Evolutionary conservation across 1,140 invertebrate species (phyloP), one percentile per base, ranked within the genome.

Genomic region (Microplitis mediator): DNA sequence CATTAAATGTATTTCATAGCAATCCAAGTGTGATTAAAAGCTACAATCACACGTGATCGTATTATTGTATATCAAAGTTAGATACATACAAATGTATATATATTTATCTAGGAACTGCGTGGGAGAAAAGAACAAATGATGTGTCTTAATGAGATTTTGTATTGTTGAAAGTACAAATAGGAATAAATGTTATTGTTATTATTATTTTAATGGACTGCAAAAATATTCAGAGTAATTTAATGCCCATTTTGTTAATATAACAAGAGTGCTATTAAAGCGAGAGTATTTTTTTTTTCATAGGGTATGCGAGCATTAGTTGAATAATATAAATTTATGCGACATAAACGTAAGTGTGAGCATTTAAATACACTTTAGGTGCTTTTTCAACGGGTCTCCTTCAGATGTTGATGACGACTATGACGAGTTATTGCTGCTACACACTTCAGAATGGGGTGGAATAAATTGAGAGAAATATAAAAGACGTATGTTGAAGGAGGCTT

Each of bases 1-100:
- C 54, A 62, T 69, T 61, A 69, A 69, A 69, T 31, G 5, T 58
- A 61, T 61, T 69, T 62, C 39, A 58, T 69, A 56, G 60, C 68
- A 51, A 69, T 62, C 13, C 56, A 60, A 62, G 36, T 60, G 67
- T 69, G 31, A 69, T 69, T 16, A 54, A 54, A 54, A 54, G 52
- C 52, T 54, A 54, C 52, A 54, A 14, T 54, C 16, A 14, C 13
- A 54, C 39, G 39, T 45, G 39, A 45, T 67, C 54, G 50, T 56
- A 67, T 56, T 56, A 67, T 56, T 68, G 65, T 56, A 56, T 51
- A 14, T 56, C n/a, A 56, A 56, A 56, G 39, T 45, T 45, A 68
- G 16, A 68, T 56, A 67, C 13, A 45, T 45, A 45, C 39, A 45
- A 45, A 45, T 45, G 0, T 11, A 54, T n/a, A 54, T 54, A 13